These are phyloP conservation scores for Xyrichtys novacula DNA, from an alignment of 2,797 vertebrate genomes.

Conservation along the genomic window DNA sequence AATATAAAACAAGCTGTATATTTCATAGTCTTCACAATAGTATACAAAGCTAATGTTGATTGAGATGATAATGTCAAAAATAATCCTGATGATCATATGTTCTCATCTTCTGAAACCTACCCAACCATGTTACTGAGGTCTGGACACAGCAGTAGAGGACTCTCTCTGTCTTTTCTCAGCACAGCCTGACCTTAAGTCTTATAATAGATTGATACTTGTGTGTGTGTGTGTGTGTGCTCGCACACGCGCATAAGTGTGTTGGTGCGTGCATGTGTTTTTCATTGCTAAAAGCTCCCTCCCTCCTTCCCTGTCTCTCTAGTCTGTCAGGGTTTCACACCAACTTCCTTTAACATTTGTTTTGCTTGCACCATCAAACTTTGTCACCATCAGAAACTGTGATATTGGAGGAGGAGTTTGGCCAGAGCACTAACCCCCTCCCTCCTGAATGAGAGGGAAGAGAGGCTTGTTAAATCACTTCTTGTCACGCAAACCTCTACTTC, in stretches of 20 bases:
- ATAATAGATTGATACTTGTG: conserved; percentile 38
- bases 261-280: too few species aligned
- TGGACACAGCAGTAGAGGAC: conserved; percentile 70
- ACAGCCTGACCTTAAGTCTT: conserved; percentile 48
- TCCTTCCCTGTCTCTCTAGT: conserved; percentile 9
- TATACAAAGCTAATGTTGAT: not conserved
- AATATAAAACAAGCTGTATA: too few species aligned
- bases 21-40: too few species aligned
- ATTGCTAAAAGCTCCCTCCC: conserved; percentile 56
- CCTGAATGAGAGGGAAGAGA: conserved; percentile 34
- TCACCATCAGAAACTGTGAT: conserved; percentile 72
- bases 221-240: conserved; percentile 37
- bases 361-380: conserved; percentile 66
- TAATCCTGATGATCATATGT: not conserved
- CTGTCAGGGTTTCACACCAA: conserved; percentile 57
- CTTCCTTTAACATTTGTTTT: conserved; percentile 75
- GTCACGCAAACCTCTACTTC: conserved; percentile 74
- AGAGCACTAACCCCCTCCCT: conserved; percentile 32
- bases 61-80: not conserved
- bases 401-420: conserved; percentile 60
- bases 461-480: conserved; percentile 75
- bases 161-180: conserved; percentile 59
- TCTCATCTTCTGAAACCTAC: conserved; percentile 13
- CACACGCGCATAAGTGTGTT: too few species aligned
- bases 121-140: conserved; percentile 14